Conservation (phyloP, 2,888 invertebrate genomes). For the Euplexia lucipara region DNA sequence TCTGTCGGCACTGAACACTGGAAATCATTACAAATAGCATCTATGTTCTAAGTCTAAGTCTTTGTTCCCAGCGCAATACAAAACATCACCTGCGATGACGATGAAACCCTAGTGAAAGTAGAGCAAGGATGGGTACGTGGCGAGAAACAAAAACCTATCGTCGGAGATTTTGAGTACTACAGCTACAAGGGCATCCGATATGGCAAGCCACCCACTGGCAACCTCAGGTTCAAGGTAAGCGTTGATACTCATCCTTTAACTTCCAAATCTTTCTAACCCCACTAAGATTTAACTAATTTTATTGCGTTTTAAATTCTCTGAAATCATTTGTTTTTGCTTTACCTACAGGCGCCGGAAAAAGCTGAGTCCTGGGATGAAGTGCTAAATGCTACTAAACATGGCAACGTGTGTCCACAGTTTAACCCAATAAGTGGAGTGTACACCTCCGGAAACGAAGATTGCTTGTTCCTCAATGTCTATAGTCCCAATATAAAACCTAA, state of each 20-base stretch:
- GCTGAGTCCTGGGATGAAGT: conserved; percentile 35
- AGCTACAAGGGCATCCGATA: conserved; percentile 34
- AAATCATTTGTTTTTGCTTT: background rate
- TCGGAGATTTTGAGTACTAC: background rate
- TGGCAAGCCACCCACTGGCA: conserved; percentile 21
- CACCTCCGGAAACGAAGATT: conserved; percentile 62
- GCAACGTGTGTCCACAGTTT: conserved; percentile 36
- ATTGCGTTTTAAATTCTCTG: background rate
- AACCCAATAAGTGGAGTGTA: conserved; percentile 16
- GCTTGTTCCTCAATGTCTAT: conserved; percentile 37
- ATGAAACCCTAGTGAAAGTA: conserved; percentile 7
- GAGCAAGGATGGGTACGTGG: conserved; percentile 22
- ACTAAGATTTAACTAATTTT: background rate
- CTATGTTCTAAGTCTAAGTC: background rate
- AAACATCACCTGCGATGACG: conserved; percentile 24
- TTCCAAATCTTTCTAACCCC: background rate
- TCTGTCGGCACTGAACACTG: background rate
- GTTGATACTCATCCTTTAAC: background rate
- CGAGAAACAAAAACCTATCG: background rate
- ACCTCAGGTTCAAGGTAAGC: conserved; percentile 29
- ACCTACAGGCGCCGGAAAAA: conserved; percentile 40
- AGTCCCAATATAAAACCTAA: background rate
- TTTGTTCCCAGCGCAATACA: conserved; percentile 22
- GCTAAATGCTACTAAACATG: conserved; percentile 29
- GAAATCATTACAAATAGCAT: background rate